A percentile compares a stretch with the other conserved stretches of the same genome.
These are phyloP conservation scores for Ibidorhyncha struthersii DNA, from an alignment of 2,113 vertebrate species.

Conservation along the genomic window DNA sequence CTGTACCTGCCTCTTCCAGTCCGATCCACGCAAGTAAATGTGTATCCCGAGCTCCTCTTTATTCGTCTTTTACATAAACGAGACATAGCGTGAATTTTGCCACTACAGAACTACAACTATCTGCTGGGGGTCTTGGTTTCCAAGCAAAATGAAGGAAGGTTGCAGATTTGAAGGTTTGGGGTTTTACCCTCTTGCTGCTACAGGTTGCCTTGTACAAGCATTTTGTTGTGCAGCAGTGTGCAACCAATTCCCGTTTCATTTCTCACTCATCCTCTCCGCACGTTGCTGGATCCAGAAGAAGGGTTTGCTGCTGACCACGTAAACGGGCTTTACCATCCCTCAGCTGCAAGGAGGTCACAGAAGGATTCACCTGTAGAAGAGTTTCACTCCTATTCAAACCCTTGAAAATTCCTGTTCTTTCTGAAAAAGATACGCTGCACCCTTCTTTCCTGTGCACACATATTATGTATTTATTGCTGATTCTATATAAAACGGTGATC, in stretches of 20 bases:
- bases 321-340: neutral
- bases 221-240: neutral
- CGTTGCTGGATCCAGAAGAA: neutral
- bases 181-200: neutral
- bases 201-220: neutral
- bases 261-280: neutral
- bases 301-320: rapidly evolving
- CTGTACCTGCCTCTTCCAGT: neutral
- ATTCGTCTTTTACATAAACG: neutral
- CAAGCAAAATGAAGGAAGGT: neutral
- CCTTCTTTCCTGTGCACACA: neutral
- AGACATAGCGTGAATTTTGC: neutral
- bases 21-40: neutral
- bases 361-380: neutral
- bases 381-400: neutral
- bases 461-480: neutral
- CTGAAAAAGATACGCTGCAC: neutral
- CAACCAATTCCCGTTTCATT: rapidly evolving
- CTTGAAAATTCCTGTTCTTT: neutral
- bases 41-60: neutral
- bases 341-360: neutral
- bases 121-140: neutral
- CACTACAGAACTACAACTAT: neutral
- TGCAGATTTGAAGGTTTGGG: neutral
- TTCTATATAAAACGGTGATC: neutral